Base-by-base conservation (phyloP, 2,888 invertebrate genomes). In the Zelleria hepariella region DNA sequence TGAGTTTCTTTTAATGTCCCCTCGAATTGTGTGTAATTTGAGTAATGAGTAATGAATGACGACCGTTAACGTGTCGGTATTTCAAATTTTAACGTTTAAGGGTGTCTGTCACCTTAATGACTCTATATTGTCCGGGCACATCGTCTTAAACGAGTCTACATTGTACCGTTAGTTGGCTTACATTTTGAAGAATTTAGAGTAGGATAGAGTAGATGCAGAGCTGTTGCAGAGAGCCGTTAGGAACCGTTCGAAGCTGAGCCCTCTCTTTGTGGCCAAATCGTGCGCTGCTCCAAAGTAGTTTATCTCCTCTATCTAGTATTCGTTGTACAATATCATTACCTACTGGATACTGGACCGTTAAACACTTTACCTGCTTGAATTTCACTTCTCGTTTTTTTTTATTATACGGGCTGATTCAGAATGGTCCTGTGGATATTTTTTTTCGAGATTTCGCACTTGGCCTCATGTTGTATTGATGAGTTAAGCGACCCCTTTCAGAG, bases 231-330 rank as follows among this genome's bases (percentile, higher is more conserved):
- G 68, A 77, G 75, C 76, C 68, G 20, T 25, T 51, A 23, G 7
- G 21, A n/a, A 24, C 26, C 55, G 48, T 20, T 56, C 71, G 69
- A 66, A 69, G 72, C 68, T 85, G 86, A 86, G 84, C 86, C 78
- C 80, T 86, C 86, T 86, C 86, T 86, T 85, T 87, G 80, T 77
- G 67, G 66, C 73, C 77, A 81, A 84, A 83, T 83, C 81, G 84
- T 51, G 26, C 27, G 2, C 25, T 18, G 54, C 26, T 54, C 26
- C 18, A 24, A 42, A 80, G 78, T 78, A 83, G 82, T 84, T 82
- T 85, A 86, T 85, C 84, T 80, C 78, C 77, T 78, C 79, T 75
- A 73, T 73, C 75, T 68, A 67, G 57, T 21, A n/a, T 21, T 15
- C 8, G 10, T 5, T 21, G 7, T 24, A 47, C 66, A 69, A 66